Evolutionary conservation across 1,140 invertebrate species (phyloP), one percentile per base, ranked within the genome.

Genomic region (Eumeta japonica): DNA sequence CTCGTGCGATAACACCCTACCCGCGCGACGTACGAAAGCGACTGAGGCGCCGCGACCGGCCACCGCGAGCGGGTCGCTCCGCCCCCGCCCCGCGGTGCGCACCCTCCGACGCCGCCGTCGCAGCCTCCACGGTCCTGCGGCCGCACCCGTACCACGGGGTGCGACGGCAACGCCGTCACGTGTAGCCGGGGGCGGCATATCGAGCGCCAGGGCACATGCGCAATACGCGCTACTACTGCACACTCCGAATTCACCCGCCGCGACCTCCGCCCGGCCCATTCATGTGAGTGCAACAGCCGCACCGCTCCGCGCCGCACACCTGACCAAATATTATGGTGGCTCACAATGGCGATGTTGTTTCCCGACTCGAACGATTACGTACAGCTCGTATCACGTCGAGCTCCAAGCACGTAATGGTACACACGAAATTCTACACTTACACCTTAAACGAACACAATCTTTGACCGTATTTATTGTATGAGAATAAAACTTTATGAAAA

Each of bases 191-290:
- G 55, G 51, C 41, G 56, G 60, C 61, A 52, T 68, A 70, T 73
- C 62, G 67, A 70, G 50, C 63, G 58, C 55, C 55, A 48, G 63
- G 63, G 62, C 53, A 64, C 65, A 64, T 73, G 63, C 68, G 68
- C 5, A 13, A 10, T 13, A 13, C 28, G 11, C 10, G 10, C 11
- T 11, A 10, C 10, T 62, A 65, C 32, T 14, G 3, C 5, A 12
- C 31, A 33, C 7, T 9, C 5, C n/a, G n/a, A n/a, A n/a, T n/a
- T n/a, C n/a, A n/a, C n/a, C n/a, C n/a, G n/a, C 9, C 31, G 7
- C 13, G 5, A 33, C 12, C 36, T 41, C 46, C 41, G 41, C 48
- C 52, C 50, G 45, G 51, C 59, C 56, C 67, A 72, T 72, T 72
- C 67, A 72, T 63, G 63, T 62, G 49, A 42, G 50, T 37, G 45